Conservation (phyloP, 2,888 invertebrate species). For the Hymenopus coronatus region DNA sequence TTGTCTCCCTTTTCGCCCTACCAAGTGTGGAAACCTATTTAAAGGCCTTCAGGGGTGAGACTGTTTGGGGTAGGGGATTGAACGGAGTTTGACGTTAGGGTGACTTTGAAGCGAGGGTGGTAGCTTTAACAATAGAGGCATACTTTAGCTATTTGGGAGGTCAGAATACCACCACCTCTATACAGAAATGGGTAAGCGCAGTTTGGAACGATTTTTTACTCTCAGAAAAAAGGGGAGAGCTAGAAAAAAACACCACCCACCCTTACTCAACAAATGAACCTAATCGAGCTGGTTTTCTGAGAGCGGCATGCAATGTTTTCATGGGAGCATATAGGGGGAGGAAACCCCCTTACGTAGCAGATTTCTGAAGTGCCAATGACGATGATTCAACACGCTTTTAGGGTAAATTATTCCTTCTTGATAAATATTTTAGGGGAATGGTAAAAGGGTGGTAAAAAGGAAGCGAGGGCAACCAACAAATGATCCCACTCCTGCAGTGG, state of each 20-base stretch:
- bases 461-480: neutral
- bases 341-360: neutral
- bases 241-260: neutral
- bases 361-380: neutral
- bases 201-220: neutral
- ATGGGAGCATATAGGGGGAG: neutral
- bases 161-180: neutral
- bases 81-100: neutral
- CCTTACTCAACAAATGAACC: neutral
- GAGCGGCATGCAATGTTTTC: neutral
- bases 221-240: neutral
- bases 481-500: neutral
- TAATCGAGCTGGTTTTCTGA: neutral
- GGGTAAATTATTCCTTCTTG: neutral
- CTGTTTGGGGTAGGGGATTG: neutral
- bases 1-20: neutral
- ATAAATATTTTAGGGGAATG: neutral
- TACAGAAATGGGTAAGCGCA: neutral
- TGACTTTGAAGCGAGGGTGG: neutral
- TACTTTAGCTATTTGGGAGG: neutral
- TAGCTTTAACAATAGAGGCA: slow-evolving; percentile 4
- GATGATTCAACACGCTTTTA: neutral
- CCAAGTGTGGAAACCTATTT: neutral
- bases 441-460: neutral
- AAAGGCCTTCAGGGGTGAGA: neutral